A percentile compares a stretch with the other conserved stretches of the same genome.
Conservation (phyloP, 2,113 vertebrate species). For the Ailuropoda melanoleuca region DNA sequence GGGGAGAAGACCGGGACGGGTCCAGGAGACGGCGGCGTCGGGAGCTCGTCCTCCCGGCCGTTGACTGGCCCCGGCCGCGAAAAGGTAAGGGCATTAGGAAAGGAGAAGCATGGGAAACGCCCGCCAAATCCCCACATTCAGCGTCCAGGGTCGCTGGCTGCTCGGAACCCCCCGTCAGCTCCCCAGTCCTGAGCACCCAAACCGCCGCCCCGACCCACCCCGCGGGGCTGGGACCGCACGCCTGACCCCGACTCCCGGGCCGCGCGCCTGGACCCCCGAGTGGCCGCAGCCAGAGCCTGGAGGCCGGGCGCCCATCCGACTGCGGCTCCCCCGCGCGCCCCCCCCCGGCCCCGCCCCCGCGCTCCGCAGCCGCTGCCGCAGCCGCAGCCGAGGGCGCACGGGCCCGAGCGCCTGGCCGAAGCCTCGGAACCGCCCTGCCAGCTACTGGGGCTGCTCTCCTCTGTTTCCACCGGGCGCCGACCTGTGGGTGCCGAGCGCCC, state of each 20-base stretch:
- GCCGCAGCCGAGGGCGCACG: too few relatives aligned
- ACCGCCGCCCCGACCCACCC: not conserved
- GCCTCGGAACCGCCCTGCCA: not conserved
- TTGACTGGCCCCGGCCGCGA: not conserved
- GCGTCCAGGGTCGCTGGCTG: not conserved
- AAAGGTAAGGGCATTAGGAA: not conserved
- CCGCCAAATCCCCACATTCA: not conserved
- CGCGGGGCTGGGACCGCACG: not conserved
- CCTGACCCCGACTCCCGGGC: not conserved
- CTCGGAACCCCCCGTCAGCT: too few relatives aligned
- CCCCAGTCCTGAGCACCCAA: not conserved
- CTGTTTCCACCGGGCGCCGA: not conserved
- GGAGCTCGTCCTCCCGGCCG: not conserved
- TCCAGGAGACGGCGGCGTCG: too few relatives aligned
- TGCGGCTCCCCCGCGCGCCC: not conserved
- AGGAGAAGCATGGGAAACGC: not conserved
- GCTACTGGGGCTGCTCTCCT: not conserved
- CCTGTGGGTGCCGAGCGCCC: too few relatives aligned
- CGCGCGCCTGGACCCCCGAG: not conserved
- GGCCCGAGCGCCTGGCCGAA: not conserved
- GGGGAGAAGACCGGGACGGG: not conserved
- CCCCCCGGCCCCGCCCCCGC: too few relatives aligned
- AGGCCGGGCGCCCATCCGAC: not conserved
- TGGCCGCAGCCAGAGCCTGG: not conserved
- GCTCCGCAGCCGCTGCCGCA: too few relatives aligned